These are phyloP conservation scores for Mythimna loreyi DNA, from an alignment of 2,888 invertebrate species.

Conservation along the genomic window DNA sequence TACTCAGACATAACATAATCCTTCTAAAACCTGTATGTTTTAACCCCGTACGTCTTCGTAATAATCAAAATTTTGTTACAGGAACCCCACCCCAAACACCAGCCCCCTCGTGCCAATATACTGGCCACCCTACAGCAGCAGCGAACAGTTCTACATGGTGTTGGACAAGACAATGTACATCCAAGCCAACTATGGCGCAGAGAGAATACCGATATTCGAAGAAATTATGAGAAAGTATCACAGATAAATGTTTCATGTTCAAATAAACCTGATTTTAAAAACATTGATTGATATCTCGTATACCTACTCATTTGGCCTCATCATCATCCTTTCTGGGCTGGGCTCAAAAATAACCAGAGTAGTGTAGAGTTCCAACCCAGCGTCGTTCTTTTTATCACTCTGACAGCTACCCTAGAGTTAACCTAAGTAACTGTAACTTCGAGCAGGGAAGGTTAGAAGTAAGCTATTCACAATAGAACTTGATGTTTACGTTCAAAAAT, in stretches of 20 bases:
- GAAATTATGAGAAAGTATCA: constrained; percentile 68
- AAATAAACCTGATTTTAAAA: neutral
- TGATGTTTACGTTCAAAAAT: no score
- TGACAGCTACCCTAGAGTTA: no score
- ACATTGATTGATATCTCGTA: neutral
- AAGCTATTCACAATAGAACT: no score
- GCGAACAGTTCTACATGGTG: constrained; percentile 47
- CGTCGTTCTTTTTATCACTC: no score
- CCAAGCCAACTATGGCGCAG: constrained; percentile 65
- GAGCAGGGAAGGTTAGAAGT: no score
- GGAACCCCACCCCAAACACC: constrained; percentile 66
- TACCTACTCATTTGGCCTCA: neutral
- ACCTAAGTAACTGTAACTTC: no score
- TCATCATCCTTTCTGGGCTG: neutral
- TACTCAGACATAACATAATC: no score
- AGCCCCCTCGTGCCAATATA: constrained; percentile 49
- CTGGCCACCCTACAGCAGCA: constrained; percentile 65
- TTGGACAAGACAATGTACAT: constrained; percentile 62
- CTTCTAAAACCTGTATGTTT: no score
- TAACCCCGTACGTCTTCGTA: no score
- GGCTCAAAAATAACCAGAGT: no score
- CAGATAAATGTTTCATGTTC: neutral
- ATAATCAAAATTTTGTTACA: constrained; percentile 56
- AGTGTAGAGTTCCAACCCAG: no score
- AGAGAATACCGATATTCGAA: constrained; percentile 71